phyloP scores from a whole-genome alignment of 1,140 invertebrate genomes.

The Orchesella cincta region DNA sequence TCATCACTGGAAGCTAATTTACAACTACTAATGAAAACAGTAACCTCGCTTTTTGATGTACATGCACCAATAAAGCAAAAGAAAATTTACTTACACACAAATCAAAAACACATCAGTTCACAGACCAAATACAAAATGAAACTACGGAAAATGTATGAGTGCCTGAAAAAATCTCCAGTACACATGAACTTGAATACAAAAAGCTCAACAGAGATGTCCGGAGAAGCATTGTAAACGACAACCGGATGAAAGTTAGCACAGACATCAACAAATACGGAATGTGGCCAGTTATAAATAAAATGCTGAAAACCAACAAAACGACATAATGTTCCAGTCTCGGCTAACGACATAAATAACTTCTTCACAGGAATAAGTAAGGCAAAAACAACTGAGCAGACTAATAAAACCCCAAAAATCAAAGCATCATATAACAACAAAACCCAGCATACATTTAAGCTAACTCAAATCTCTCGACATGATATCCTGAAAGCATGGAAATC shows the following conservation, averaged over 20 bases:
- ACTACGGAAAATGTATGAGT: background rate
- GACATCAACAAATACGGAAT: background rate
- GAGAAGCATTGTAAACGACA: background rate
- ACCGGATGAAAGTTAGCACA: background rate
- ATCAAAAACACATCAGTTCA: background rate
- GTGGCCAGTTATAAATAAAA: background rate
- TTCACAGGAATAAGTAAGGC: background rate
- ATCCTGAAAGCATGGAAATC: background rate
- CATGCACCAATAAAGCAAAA: background rate
- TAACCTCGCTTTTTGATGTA: background rate
- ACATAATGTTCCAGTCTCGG: background rate
- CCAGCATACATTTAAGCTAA: background rate
- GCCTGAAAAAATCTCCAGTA: background rate
- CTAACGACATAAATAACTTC: background rate
- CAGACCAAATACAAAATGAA: background rate
- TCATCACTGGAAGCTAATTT: background rate
- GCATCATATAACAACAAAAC: background rate
- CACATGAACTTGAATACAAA: background rate
- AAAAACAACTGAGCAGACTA: no score
- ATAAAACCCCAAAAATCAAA: background rate
- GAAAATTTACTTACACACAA: background rate
- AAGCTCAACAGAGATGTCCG: background rate
- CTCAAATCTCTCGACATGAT: background rate
- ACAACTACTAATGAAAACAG: background rate
- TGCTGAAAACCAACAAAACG: background rate